Evolutionary conservation across 1,140 invertebrate species (phyloP).

Genomic region (Macrosteles quadrilineatus): DNA sequence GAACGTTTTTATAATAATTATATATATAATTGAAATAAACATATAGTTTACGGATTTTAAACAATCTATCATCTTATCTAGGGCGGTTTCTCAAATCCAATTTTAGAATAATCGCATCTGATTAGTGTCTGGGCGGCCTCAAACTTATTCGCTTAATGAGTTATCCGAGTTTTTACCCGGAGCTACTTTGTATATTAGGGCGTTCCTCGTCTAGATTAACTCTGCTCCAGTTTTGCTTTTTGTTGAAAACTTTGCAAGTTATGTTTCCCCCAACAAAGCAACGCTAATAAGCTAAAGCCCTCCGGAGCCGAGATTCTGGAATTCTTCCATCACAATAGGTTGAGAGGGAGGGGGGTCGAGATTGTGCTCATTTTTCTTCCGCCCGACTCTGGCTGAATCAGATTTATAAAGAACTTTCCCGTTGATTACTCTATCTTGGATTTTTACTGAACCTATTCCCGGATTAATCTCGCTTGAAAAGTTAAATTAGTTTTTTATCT

Average conservation of each 20-base stretch:
- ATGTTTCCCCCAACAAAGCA: constrained; percentile 5
- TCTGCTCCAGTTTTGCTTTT: constrained; percentile 8
- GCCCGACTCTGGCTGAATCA: background rate
- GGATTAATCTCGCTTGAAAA: background rate
- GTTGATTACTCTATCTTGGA: constrained; percentile 11
- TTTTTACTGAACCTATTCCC: constrained; percentile 12
- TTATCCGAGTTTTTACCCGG: background rate
- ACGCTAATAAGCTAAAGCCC: constrained; percentile 9
- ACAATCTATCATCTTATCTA: too few species aligned
- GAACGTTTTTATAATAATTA: too few species aligned
- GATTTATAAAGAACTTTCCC: constrained; percentile 2
- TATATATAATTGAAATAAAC: too few species aligned
- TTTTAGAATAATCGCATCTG: background rate
- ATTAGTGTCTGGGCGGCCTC: background rate
- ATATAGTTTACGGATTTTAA: too few species aligned
- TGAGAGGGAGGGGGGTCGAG: background rate
- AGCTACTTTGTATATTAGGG: constrained; percentile 12
- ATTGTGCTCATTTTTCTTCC: constrained; percentile 18
- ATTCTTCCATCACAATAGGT: constrained; percentile 8
- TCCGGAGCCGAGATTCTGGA: constrained; percentile 12
- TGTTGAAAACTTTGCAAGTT: constrained; percentile 14
- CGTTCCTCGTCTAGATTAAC: background rate
- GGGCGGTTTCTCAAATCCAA: too few species aligned
- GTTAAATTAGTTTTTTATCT: constrained; percentile 21
- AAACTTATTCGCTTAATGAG: background rate